Percentiles rank a stretch among this genome's conserved stretches.
Conservation (phyloP, 2,797 vertebrate species). For the Megaceryle alcyon region DNA sequence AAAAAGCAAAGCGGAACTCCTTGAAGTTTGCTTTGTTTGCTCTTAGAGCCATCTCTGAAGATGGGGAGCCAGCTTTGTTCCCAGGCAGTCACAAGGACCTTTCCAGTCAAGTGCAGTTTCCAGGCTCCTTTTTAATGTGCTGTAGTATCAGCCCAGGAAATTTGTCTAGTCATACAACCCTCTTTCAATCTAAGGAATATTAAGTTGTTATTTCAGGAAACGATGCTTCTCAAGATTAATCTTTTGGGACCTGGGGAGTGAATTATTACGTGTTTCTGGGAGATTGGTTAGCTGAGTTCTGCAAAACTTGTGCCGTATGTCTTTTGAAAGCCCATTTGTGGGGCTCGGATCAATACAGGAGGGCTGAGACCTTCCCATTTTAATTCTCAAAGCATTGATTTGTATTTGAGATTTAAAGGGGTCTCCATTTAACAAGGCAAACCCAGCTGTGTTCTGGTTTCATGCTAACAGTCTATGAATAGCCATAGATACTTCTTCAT, state of each 20-base stretch:
- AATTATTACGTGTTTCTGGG: background rate
- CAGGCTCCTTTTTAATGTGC: background rate
- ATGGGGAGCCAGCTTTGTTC: rapidly evolving
- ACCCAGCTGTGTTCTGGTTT: background rate
- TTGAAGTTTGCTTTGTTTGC: background rate
- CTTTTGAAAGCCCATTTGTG: background rate
- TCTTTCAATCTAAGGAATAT: background rate
- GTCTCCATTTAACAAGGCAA: background rate
- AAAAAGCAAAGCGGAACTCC: background rate
- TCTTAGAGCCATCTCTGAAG: rapidly evolving
- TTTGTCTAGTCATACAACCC: background rate
- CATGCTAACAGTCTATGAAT: background rate
- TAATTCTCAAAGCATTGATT: background rate
- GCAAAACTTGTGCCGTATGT: background rate
- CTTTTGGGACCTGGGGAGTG: background rate
- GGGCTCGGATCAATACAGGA: background rate
- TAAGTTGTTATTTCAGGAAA: background rate
- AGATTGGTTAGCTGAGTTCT: background rate
- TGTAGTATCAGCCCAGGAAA: background rate
- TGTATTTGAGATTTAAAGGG: background rate
- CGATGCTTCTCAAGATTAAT: background rate
- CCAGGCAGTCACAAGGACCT: background rate
- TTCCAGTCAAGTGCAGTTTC: background rate
- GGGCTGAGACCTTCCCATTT: background rate
- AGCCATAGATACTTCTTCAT: background rate